Base-by-base conservation (phyloP, 2,888 invertebrate genomes). In the Amblyjoppa proteus region DNA sequence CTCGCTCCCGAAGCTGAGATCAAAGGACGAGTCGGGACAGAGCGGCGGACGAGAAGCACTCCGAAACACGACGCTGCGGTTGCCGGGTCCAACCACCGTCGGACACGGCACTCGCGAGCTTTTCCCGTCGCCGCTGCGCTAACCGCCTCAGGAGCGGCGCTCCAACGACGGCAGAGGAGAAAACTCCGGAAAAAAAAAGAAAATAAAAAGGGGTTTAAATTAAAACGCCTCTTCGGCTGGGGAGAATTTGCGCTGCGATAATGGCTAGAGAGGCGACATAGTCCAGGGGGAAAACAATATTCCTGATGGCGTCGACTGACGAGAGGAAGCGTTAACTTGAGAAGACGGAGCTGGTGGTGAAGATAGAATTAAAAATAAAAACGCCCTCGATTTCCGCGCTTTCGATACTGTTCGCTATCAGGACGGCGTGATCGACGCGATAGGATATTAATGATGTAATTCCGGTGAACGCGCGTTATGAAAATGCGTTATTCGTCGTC, bases 151-250 rank as follows among this genome's bases (percentile, higher is more conserved):
- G 53, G 38, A 45, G 71, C 76, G 58, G 45, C 28, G 70, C 64
- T 70, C 11, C 61, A 41, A 38, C 73, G 68, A 45, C 64, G n/a
- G 51, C 77, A 25, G 78, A 81, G 66, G 25, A 68, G 58, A 84
- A 78, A 84, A 70, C 83, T 83, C 45, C 38, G 51, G 25, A 49
- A 45, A 53, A 53, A 70, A 61, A 78, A 64, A 4, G 45, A 16
- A 16, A 16, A 49, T 11, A 76, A 70, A 53, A 61, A 70, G 69
- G 78, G 74, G 68, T 75, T 69, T 75, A 81, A 78, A 85, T 85
- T 85, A 80, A 80, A 81, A 82, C 69, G 69, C 70, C 74, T 68
- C 73, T 64, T 53, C 38, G 9, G 25, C 11, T 45, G 56, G 20
- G 53, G n/a, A 16, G 20, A 77, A 56, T 34, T 25, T 77, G 28